Base-by-base conservation (phyloP, 2,888 invertebrate species). In the Parnassius smintheus region DNA sequence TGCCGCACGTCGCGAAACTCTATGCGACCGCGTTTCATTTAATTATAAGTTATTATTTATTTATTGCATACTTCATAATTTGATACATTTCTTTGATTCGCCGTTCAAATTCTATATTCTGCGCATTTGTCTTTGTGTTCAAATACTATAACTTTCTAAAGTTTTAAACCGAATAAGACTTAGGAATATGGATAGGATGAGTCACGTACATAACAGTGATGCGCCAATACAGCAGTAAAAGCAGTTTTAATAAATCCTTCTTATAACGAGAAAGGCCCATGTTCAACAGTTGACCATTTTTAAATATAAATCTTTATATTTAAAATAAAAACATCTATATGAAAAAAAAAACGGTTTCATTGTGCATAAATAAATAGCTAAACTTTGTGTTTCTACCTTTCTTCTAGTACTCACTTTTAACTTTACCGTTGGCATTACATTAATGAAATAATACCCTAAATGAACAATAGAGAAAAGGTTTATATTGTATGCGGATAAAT, bases 401-500 rank as follows among this genome's bases (percentile, higher is more conserved):
- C 62, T 57, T 62, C 59, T 61, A 59, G 55, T 64, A 56, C 60
- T 42, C 42, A 41, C 41, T 35, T 49, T 22, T 10, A 56, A 52
- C 60, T 54, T 53, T 42, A n/a, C 50, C 61, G 61, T 61, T 61
- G 59, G 61, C 65, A 69, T 68, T 65, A 68, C 75, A 75, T 75
- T 74, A 75, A 59, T 68, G 71, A 77, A 76, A 79, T 78, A 68
- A 72, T 67, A 70, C 70, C 56, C 69, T 66, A 70, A 72, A 76
- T 73, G 72, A 75, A 77, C 74, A 78, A 72, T 72, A 72, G 70
- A 73, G 70, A 66, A 69, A 77, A 81, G 75, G 80, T 74, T 71
- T 68, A 68, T 71, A 68, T 72, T 72, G 70, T 70, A 68, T 70
- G 70, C 69, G 69, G 69, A 81, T 80, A 80, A 85, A 87, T 88